Base-by-base conservation (phyloP, 2,797 vertebrate species). In the Anguilla megastoma region DNA sequence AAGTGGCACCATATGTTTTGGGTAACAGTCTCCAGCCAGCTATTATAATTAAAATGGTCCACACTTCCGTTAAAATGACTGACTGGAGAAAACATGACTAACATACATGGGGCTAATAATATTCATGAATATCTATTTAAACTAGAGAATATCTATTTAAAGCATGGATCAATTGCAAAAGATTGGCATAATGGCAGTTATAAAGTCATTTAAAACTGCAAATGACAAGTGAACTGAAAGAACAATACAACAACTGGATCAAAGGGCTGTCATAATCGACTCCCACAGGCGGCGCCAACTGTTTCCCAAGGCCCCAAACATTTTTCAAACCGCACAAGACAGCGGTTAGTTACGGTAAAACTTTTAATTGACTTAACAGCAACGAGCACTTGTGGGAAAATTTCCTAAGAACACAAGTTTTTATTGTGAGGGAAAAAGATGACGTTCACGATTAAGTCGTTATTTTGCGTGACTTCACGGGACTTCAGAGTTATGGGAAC, bases 371-470 rank as follows among this genome's bases (percentile, higher is more conserved):
- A 33, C 30, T 30, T 74, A 12, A 27, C 10, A 71, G 10, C 69
- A 33, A 16, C 24, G 0, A 10, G 6, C 1, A 9, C 12, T 30
- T 54, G 50, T 7, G 24, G 52, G n/a, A 85, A 36, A 36, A 7
- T 9, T 45, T 45, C 27, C 60, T 41, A 41, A 63, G 41, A 63
- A 66, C 16, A 8, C 18, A 45, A 58, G 27, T 41, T 27, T 85
- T 85, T 66, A 60, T 60, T 60, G 56, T 50, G 2, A 50, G 24
- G 8, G n/a, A 54, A 16, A 48, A 86, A 45, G 41, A 69, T 71
- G 6, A 27, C 27, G 18, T 45, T 4, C 63, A 71, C 10, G 18
- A 87, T 89, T 88, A 92, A 86, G 90, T 91, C 80, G 92, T 87
- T 36, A 41, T 87, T 90, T 91, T 60, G 58, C 52, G 86, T 84